Conservation (phyloP, 2,888 invertebrate species). For the Leptogaster cylindrica region DNA sequence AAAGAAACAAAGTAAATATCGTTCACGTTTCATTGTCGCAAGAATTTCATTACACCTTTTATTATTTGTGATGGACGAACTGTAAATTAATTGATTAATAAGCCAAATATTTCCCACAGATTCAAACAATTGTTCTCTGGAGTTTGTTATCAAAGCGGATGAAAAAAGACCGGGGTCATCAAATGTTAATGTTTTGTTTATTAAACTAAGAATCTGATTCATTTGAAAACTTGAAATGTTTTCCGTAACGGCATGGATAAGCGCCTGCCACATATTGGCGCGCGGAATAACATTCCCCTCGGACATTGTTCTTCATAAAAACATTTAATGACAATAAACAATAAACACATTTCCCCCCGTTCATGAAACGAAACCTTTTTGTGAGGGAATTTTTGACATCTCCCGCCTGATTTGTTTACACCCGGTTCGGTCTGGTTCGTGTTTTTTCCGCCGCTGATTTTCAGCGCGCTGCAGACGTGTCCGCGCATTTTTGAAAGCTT, state of each 20-base stretch:
- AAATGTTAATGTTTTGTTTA: constrained; percentile 46
- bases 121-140: constrained; percentile 32
- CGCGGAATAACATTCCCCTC: too few species aligned
- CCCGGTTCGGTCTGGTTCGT: too few species aligned
- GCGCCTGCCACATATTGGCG: constrained; percentile 43
- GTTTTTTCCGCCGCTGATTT: too few species aligned
- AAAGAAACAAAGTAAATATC: not conserved
- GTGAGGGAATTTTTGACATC: not conserved
- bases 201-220: constrained; percentile 43
- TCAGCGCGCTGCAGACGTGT: too few species aligned
- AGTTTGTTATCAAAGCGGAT: constrained; percentile 15
- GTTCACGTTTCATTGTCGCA: not conserved
- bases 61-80: not conserved
- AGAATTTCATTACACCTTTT: constrained; percentile 16
- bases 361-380: not conserved
- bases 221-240: constrained; percentile 39
- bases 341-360: too few species aligned
- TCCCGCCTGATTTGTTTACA: constrained; percentile 16
- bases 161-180: constrained; percentile 48
- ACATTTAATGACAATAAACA: not conserved
- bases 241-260: constrained; percentile 39
- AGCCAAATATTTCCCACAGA: constrained; percentile 44
- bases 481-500: too few species aligned
- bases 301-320: too few species aligned
- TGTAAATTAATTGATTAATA: constrained; percentile 44